These are phyloP conservation scores for Hartigia nigra DNA, from an alignment of 2,888 invertebrate species.

Conservation along the genomic window DNA sequence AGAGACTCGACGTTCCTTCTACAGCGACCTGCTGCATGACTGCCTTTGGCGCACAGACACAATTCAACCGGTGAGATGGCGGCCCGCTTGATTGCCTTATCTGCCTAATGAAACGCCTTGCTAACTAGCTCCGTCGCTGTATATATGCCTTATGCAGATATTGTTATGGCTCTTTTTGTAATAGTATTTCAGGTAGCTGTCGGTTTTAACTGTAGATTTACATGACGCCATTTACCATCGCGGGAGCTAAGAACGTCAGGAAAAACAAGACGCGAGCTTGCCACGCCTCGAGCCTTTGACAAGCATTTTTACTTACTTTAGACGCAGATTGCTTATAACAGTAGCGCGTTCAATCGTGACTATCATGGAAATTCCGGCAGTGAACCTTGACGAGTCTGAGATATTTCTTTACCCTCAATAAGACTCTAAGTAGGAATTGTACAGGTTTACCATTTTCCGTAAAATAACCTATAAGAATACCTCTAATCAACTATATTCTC, in stretches of 20 bases:
- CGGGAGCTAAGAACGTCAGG: constrained; percentile 18
- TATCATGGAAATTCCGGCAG: neutral
- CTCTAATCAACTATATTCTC: neutral
- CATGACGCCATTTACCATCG: constrained; percentile 40
- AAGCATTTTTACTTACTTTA: neutral
- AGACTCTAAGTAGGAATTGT: neutral
- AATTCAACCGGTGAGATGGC: constrained; percentile 30
- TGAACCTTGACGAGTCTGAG: neutral
- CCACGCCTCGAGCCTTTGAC: constrained; percentile 2
- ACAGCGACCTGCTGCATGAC: neutral
- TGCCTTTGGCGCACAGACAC: neutral
- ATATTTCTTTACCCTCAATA: neutral
- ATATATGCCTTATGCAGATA: constrained; percentile 49
- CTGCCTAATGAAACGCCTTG: constrained; percentile 63
- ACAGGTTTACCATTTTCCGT: neutral
- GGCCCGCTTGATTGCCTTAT: constrained; percentile 59
- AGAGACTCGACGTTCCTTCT: neutral
- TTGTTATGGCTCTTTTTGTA: constrained; percentile 59
- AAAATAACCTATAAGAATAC: neutral
- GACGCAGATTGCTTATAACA: neutral
- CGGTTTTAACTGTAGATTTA: constrained; percentile 47
- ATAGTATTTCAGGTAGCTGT: constrained; percentile 43
- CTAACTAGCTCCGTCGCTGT: constrained; percentile 52
- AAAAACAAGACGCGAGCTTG: constrained; percentile 28
- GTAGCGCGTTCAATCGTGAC: neutral